A percentile compares a stretch with the other conserved stretches of the same genome.
Conservation (phyloP, 1,140 invertebrate species). For the Gonioctena quinquepunctata region DNA sequence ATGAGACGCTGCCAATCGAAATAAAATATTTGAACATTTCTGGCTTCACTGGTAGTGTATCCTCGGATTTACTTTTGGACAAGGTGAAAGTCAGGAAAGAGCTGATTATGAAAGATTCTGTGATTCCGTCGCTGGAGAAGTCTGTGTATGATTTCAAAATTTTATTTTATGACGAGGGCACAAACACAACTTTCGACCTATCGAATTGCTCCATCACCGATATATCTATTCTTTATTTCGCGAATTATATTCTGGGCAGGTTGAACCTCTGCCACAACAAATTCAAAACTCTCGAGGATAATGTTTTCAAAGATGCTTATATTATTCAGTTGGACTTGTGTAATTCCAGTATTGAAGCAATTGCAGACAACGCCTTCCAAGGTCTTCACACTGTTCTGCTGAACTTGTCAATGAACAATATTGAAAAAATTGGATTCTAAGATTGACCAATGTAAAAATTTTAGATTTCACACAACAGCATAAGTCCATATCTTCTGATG, state of each 20-base stretch:
- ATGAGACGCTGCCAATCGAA: background rate
- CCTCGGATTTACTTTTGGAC: background rate
- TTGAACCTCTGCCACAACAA: conserved; percentile 17
- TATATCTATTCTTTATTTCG: background rate
- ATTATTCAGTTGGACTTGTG: conserved; percentile 17
- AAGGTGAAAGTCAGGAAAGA: background rate
- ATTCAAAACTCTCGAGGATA: background rate
- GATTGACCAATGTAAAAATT: background rate
- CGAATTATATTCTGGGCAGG: conserved; percentile 4
- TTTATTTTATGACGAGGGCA: conserved; percentile 4
- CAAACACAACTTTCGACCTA: conserved; percentile 6
- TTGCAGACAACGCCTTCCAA: background rate
- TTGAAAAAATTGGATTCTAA: conserved; percentile 13
- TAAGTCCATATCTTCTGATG: background rate
- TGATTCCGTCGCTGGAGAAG: background rate
- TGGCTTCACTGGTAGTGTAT: background rate
- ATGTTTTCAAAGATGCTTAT: conserved; percentile 11
- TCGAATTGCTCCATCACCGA: conserved; percentile 5
- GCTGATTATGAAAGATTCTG: conserved; percentile 1
- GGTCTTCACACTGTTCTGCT: background rate
- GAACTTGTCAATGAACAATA: conserved; percentile 18
- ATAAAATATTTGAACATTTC: conserved; percentile 11
- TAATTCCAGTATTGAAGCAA: conserved; percentile 15
- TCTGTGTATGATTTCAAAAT: background rate
- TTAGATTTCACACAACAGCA: conserved; percentile 14